Percentiles rank a stretch among this genome's conserved stretches.
phyloP scores from a whole-genome alignment of 2,797 vertebrate species.

The Gobio occitaniae region DNA sequence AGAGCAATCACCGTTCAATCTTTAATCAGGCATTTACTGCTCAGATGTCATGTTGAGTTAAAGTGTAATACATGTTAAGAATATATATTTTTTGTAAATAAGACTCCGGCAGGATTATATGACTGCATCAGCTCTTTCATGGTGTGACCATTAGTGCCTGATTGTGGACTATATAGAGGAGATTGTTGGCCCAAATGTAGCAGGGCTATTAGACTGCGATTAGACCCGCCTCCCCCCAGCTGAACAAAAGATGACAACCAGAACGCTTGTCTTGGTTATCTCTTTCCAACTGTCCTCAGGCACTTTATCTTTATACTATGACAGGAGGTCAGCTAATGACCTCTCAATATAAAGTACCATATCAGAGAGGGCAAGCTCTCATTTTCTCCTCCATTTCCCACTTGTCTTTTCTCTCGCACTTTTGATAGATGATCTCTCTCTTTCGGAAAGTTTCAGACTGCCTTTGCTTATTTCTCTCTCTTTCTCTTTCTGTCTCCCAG shows the following conservation, averaged over 20 bases:
- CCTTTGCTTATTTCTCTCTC: slow-evolving; percentile 16
- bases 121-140: neutral
- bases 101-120: slow-evolving; percentile 9
- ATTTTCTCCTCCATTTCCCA: slow-evolving; percentile 33
- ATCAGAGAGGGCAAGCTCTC: slow-evolving; percentile 31
- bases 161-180: neutral
- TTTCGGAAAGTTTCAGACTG: slow-evolving; percentile 8
- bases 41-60: slow-evolving; percentile 17
- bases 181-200: slow-evolving; percentile 1
- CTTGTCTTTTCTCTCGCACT: slow-evolving; percentile 12
- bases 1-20: slow-evolving; percentile 17
- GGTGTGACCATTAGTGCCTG: neutral
- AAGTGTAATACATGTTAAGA: neutral
- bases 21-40: neutral
- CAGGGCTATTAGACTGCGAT: slow-evolving; percentile 12
- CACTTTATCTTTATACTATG: slow-evolving; percentile 32
- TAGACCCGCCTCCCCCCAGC: slow-evolving; percentile 8
- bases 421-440: slow-evolving; percentile 44
- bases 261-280: slow-evolving; percentile 3
- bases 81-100: neutral
- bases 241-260: slow-evolving; percentile 10
- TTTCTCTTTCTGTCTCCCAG: slow-evolving; percentile 68
- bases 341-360: slow-evolving; percentile 50
- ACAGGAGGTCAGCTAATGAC: slow-evolving; percentile 53
- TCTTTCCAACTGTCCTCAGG: slow-evolving; percentile 2